These are phyloP conservation scores for Hyla sarda DNA, from an alignment of 2,113 vertebrate species.

Conservation along the genomic window DNA sequence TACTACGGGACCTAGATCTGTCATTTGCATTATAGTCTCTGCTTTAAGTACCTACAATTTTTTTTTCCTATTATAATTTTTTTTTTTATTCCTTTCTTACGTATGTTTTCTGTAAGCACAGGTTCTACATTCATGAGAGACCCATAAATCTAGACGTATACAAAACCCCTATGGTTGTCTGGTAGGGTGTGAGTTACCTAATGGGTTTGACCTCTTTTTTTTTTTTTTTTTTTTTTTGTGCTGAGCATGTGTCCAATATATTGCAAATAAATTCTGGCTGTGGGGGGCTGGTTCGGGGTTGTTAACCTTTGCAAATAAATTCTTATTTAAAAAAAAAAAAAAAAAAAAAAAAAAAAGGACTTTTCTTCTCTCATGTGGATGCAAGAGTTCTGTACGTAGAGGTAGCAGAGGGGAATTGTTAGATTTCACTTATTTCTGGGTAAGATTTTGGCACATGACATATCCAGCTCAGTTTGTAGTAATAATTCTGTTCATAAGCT, in stretches of 20 bases:
- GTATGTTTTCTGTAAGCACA: constrained; percentile 20
- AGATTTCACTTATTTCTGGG: background rate
- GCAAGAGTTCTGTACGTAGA: background rate
- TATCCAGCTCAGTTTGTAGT: too few relatives aligned
- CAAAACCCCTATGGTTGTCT: constrained; percentile 43
- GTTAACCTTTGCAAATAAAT: background rate
- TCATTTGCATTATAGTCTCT: constrained; percentile 19
- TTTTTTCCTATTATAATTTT: background rate
- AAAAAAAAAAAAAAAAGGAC: background rate
- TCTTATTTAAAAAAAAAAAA: background rate
- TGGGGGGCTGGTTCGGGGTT: background rate
- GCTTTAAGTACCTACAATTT: background rate
- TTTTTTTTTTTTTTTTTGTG: too few relatives aligned
- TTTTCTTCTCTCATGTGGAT: background rate
- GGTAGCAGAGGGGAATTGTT: background rate
- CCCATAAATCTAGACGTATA: constrained; percentile 27
- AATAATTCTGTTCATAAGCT: too few relatives aligned
- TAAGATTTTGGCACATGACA: background rate
- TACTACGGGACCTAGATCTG: constrained; percentile 15
- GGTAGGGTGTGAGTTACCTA: constrained; percentile 58
- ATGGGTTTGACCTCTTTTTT: constrained; percentile 49
- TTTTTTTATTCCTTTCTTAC: background rate
- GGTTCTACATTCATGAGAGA: constrained; percentile 37
- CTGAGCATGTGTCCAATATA: constrained; percentile 39
- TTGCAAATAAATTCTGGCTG: background rate